These are phyloP conservation scores for Coelopa pilipes DNA, from an alignment of 2,888 invertebrate genomes.

Conservation along the genomic window DNA sequence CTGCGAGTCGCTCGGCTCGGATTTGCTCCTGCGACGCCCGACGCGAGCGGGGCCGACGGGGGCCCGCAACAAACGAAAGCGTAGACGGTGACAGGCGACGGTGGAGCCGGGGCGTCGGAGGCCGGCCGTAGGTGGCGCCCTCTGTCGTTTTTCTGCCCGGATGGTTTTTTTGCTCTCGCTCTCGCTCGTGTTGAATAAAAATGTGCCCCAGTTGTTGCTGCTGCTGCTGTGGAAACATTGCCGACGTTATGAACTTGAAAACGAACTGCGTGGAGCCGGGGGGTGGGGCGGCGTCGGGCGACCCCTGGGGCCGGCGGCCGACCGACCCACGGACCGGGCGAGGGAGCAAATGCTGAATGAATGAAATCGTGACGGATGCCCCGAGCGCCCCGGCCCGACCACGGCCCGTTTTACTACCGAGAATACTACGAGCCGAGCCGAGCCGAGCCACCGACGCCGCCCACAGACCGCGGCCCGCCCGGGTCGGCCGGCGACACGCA, in stretches of 20 bases:
- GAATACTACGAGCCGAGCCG: constrained; percentile 9
- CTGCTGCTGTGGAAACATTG: constrained; percentile 41
- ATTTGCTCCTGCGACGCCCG: no score
- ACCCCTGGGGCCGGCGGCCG: constrained; percentile 34
- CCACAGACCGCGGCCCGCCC: constrained; percentile 3
- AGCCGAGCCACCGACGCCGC: neutral
- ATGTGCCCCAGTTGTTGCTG: constrained; percentile 10
- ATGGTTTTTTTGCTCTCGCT: constrained; percentile 3
- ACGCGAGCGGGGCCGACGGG: no score
- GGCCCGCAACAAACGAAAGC: neutral
- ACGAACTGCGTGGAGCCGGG: constrained; percentile 37
- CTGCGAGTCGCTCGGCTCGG: no score
- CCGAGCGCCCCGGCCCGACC: constrained; percentile 30
- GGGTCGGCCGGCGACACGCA: constrained; percentile 44
- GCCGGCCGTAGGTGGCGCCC: no score
- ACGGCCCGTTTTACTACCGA: constrained; percentile 23
- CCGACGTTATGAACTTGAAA: constrained; percentile 66
- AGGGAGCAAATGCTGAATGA: constrained; percentile 50
- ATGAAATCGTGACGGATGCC: constrained; percentile 35
- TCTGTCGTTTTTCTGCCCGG: neutral
- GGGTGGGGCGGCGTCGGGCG: constrained; percentile 25
- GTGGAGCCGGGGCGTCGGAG: neutral
- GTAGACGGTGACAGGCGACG: neutral
- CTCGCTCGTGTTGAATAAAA: neutral
- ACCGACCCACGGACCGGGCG: constrained; percentile 20